These are phyloP conservation scores for Lycia hirtaria DNA, from an alignment of 2,888 invertebrate genomes.

Conservation along the genomic window DNA sequence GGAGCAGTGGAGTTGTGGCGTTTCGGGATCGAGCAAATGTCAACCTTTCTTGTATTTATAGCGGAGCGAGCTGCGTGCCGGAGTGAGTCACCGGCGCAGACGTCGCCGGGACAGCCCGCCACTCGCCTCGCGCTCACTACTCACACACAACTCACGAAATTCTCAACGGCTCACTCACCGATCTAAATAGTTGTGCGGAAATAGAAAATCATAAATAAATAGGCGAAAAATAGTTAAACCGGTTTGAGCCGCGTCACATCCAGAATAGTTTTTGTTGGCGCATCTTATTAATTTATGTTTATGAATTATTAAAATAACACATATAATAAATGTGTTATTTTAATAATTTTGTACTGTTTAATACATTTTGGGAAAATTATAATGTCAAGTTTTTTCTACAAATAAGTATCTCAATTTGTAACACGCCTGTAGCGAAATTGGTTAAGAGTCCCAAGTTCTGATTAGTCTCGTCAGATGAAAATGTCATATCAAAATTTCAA, in stretches of 20 bases:
- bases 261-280: constrained; percentile 20
- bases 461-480: too few species aligned
- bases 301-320: too few species aligned
- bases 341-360: too few species aligned
- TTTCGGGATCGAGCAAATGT: constrained; percentile 78
- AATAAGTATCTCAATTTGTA: too few species aligned
- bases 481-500: not conserved
- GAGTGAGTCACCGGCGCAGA: constrained; percentile 70
- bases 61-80: constrained; percentile 64
- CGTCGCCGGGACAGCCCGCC: constrained; percentile 72
- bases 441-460: too few species aligned
- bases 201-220: constrained; percentile 44
- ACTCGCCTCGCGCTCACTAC: constrained; percentile 52
- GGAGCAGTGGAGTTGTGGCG: constrained; percentile 55
- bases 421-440: too few species aligned
- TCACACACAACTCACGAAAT: constrained; percentile 50
- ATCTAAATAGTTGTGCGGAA: constrained; percentile 46
- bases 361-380: not conserved
- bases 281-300: too few species aligned
- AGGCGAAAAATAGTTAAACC: constrained; percentile 30
- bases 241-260: constrained; percentile 13
- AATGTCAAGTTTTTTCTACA: too few species aligned
- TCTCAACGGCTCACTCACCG: constrained; percentile 52
- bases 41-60: constrained; percentile 80
- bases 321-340: too few species aligned